Evolutionary conservation across 2,797 vertebrate species (phyloP).

Genomic region (Hippoglossus hippoglossus): DNA sequence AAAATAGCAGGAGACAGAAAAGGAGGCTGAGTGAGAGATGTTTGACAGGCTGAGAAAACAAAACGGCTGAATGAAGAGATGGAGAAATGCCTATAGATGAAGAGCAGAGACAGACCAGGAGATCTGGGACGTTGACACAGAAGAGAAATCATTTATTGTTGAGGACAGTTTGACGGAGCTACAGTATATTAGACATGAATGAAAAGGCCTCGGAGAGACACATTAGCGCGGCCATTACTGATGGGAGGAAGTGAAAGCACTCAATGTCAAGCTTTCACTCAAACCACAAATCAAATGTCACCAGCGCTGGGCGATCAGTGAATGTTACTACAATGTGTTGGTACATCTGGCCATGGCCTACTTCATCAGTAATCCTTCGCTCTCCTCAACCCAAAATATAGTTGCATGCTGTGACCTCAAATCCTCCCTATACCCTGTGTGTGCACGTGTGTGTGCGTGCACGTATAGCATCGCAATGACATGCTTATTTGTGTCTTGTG

Average conservation of each 20-base stretch:
- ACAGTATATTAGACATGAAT: conserved; percentile 48
- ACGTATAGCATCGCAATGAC: conserved; percentile 25
- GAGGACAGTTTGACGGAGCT: conserved; percentile 41
- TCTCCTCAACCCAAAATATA: conserved; percentile 38
- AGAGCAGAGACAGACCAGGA: conserved; percentile 28
- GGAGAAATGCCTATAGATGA: conserved; percentile 27
- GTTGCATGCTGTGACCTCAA: conserved; percentile 62
- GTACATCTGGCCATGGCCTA: conserved; percentile 66
- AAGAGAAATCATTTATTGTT: conserved; percentile 19
- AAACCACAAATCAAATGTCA: conserved; percentile 36
- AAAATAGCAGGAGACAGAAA: not conserved
- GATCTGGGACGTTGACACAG: conserved; percentile 31
- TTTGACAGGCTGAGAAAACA: conserved; percentile 5
- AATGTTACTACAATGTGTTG: conserved; percentile 16
- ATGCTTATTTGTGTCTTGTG: conserved; percentile 28
- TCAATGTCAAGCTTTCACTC: conserved; percentile 43
- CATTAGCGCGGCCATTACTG: conserved; percentile 43
- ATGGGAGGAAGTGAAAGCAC: conserved; percentile 38
- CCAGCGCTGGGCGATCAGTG: conserved; percentile 3
- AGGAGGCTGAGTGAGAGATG: no score
- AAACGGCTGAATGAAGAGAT: conserved; percentile 27
- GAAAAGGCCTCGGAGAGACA: conserved; percentile 41
- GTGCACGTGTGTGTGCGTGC: conserved; percentile 6
- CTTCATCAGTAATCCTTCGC: conserved; percentile 71
- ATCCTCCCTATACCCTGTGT: conserved; percentile 39